These are phyloP conservation scores for Todiramphus chloris DNA, from an alignment of 2,113 vertebrate species.

Conservation along the genomic window DNA sequence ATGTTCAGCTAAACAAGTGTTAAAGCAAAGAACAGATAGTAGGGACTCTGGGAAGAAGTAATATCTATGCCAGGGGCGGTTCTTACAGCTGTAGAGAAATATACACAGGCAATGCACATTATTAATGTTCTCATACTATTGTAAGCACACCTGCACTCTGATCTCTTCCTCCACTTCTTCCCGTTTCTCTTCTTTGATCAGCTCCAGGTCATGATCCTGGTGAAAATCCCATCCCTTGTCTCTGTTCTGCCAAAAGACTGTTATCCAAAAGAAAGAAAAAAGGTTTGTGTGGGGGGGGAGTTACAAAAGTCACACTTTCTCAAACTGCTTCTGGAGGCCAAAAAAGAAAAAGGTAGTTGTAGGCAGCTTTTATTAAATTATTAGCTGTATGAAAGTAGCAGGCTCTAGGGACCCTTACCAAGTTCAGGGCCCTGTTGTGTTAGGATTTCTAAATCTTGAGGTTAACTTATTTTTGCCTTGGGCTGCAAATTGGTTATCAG, in stretches of 20 bases:
- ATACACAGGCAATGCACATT: not conserved
- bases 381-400: not conserved
- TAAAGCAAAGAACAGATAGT: not conserved
- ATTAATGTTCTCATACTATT: not conserved
- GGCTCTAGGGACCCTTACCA: not conserved
- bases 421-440: not conserved
- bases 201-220: conserved; percentile 78
- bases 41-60: not conserved
- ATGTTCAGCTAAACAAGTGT: not conserved
- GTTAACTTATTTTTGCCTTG: not conserved
- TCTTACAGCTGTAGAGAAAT: not conserved
- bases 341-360: not conserved
- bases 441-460: not conserved
- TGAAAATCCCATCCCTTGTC: conserved; percentile 76
- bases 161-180: conserved; percentile 83
- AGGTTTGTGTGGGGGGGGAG: not conserved
- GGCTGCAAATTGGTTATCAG: not conserved
- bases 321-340: not conserved
- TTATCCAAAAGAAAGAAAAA: conserved; percentile 7
- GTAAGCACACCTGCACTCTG: conserved; percentile 79
- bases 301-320: not conserved
- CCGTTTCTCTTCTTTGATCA: conserved; percentile 80
- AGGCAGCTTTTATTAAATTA: not conserved
- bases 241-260: conserved; percentile 81
- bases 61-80: not conserved